Base-by-base conservation (phyloP, 2,888 invertebrate genomes). In the Frankliniella fusca region DNA sequence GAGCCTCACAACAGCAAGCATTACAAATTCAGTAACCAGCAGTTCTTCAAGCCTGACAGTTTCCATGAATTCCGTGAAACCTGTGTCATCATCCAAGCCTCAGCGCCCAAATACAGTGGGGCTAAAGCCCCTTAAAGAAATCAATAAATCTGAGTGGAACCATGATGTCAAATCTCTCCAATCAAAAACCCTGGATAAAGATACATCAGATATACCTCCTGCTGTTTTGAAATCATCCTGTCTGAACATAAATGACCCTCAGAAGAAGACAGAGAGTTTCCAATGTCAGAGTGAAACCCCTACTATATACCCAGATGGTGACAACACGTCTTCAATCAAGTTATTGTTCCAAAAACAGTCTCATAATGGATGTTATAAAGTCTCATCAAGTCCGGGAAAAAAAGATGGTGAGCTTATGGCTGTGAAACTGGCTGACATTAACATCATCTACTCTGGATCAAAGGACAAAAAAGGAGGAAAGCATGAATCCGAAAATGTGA, bases 331-430 rank as follows among this genome's bases (percentile, higher is more conserved):
- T 28, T 85, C 89, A 3, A 85, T 90, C 80, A 90, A 90, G 84
- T 87, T 90, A 83, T 88, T 90, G 11, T 86, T 90, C 83, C 90
- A 90, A 83, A 90, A 90, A 84, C 90, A 90, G 83, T 84, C 87
- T 38, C 87, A 88, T 83, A 89, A 90, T 83, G 90, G 90, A 15
- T 87, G 88, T 48, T 90, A 90, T 84, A 90, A 89, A 85, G 88
- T 90, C 11, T 76, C 70, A 7, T 70, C 70, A 11, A 76, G 70
- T 12, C 70, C 80, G 23, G 61, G 23, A 28, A 82, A 82, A 23
- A 82, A 80, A 80, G 28, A 80, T 50, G 50, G 54, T 54, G 54
- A 79, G 20, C 50, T 76, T 11, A 76, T 76, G 70, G 70, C 70
- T 27, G 23, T 50, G 48, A 54, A 81, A n/a, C 80, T 80, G 48